Conservation (phyloP, 2,797 vertebrate genomes). For the Hirundo rustica region DNA sequence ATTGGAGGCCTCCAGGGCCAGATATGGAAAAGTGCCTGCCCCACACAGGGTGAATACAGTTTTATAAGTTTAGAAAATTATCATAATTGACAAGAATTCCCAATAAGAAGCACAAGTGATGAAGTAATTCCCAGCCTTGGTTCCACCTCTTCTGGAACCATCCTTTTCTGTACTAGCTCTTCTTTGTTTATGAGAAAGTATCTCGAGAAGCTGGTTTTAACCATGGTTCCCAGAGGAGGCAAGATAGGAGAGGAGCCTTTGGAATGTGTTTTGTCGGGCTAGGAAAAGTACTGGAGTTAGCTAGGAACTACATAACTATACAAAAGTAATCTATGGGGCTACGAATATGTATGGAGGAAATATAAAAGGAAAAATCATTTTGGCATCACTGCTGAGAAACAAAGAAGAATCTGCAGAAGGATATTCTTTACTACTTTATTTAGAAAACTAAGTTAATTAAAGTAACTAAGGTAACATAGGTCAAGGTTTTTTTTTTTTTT, state of each 20-base stretch:
- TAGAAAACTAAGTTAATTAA: neutral
- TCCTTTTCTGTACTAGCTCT: neutral
- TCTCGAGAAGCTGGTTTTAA: neutral
- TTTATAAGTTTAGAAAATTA: neutral
- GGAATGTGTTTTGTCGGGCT: neutral
- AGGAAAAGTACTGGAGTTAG: neutral
- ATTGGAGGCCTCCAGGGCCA: neutral
- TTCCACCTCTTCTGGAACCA: neutral
- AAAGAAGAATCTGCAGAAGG: neutral
- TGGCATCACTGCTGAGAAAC: neutral
- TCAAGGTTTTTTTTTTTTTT: neutral
- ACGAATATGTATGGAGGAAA: neutral
- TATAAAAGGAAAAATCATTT: neutral
- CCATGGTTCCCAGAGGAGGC: neutral
- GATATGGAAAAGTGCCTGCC: neutral
- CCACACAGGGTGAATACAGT: fast-evolving
- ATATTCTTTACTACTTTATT: neutral
- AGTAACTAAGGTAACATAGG: neutral
- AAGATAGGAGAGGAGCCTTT: neutral
- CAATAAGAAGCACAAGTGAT: neutral
- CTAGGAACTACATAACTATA: neutral
- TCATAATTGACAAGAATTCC: neutral
- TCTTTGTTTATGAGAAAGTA: neutral
- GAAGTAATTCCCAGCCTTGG: neutral
- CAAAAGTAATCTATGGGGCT: neutral